Evolutionary conservation across 2,113 vertebrate genomes (phyloP), one percentile per base, ranked within the genome.

Genomic region (Festucalex cinctus): DNA sequence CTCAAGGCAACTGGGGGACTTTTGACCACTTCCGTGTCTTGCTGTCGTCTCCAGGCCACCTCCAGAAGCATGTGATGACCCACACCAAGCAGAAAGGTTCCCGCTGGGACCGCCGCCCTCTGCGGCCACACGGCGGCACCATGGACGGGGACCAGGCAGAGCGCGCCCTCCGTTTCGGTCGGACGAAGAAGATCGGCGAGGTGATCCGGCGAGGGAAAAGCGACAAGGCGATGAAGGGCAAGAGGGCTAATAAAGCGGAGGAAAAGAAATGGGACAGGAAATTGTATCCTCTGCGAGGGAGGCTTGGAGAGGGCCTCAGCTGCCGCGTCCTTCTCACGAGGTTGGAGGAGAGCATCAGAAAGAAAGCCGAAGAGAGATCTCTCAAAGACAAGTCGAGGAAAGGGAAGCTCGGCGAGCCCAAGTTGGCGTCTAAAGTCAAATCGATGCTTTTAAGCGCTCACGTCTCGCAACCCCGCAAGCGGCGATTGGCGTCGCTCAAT

Each of bases 401-500:
- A 48, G 66, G 66, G 43, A 88, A 87, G 65, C 28, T 24, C 24
- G 58, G 51, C 44, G 65, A 64, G 58, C 32, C 17, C n/a, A 78
- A 74, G 67, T 61, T 35, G 0, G 66, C 20, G 77, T 43, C 78
- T 57, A 86, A 85, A 71, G 78, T 58, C 1, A 90, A 85, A 49
- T 22, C 79, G 1, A 90, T 92, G 71, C 60, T 79, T 12, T 10
- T 16, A 54, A 57, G 54, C 6, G 1, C 66, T 26, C 41, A 43
- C 7, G 83, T 88, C 0, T 63, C 81, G 0, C 93, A 95, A 79
- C 95, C 95, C 35, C 92, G 96, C 48, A 97, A 96, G 62, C 93
- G 96, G 16, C 88, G 96, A 2, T 82, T 99, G 66, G 97, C 96
- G n/a, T 98, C 96, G 13, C 93, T 98, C 26, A 99, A 99, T 0